A percentile compares a stretch with the other conserved stretches of the same genome.
phyloP scores from a whole-genome alignment of 2,888 invertebrate genomes.

The Chymomyza amoena region DNA sequence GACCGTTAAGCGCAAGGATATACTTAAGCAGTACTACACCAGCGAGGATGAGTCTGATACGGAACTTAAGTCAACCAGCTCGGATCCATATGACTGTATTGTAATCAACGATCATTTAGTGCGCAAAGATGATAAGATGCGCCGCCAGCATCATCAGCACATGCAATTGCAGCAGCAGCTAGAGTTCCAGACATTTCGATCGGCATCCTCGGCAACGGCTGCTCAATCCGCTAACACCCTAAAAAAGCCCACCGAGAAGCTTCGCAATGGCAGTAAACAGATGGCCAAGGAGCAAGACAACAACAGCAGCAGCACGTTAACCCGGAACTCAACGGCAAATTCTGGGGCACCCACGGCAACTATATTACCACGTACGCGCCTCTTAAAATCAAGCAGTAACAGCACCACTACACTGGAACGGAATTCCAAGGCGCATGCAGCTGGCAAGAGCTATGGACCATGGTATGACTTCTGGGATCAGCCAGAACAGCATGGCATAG shows the following conservation, averaged over 20 bases:
- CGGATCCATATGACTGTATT: constrained; percentile 89
- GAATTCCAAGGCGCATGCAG: constrained; percentile 51
- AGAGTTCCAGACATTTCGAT: constrained; percentile 78
- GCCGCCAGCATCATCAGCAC: constrained; percentile 52
- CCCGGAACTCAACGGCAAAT: constrained; percentile 79
- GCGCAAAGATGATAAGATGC: constrained; percentile 79
- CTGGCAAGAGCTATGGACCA: constrained; percentile 87
- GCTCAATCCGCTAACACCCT: constrained; percentile 74
- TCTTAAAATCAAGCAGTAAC: constrained; percentile 78
- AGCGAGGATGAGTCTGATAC: constrained; percentile 82
- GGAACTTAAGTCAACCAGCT: constrained; percentile 82
- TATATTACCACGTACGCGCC: constrained; percentile 75
- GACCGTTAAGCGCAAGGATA: constrained; percentile 86
- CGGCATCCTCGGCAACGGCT: constrained; percentile 78
- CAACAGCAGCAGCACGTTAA: constrained; percentile 81
- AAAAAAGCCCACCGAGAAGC: constrained; percentile 46
- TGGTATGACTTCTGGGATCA: constrained; percentile 92
- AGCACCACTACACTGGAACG: constrained; percentile 73
- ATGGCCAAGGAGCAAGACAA: constrained; percentile 57
- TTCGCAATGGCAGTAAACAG: constrained; percentile 36
- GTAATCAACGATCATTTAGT: constrained; percentile 88
- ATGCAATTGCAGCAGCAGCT: constrained; percentile 78
- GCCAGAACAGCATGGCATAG: constrained; percentile 60
- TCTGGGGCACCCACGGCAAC: constrained; percentile 76
- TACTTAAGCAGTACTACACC: constrained; percentile 84